These are phyloP conservation scores for Apeira syringaria DNA, from an alignment of 2,888 invertebrate genomes.

Conservation along the genomic window DNA sequence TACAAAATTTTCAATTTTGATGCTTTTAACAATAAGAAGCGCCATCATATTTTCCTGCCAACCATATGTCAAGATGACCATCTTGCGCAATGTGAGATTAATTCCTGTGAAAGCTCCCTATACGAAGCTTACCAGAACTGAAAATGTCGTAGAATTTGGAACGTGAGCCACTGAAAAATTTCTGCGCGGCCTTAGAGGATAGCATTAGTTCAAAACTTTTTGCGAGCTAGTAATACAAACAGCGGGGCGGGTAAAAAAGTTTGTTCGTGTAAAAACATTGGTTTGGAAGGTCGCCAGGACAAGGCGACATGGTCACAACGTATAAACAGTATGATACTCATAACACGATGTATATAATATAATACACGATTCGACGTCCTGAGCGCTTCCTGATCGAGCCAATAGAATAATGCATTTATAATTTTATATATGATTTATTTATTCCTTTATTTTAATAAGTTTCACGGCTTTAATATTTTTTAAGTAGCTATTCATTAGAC, in stretches of 20 bases:
- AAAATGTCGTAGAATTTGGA: slow-evolving; percentile 23
- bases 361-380: too few relatives aligned
- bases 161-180: slow-evolving; percentile 31
- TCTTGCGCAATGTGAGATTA: slow-evolving; percentile 28
- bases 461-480: too few relatives aligned
- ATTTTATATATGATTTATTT: too few relatives aligned
- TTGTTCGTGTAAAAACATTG: slow-evolving; percentile 50
- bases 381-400: too few relatives aligned
- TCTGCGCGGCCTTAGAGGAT: slow-evolving; percentile 33
- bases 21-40: too few relatives aligned
- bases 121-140: slow-evolving; percentile 25
- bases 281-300: slow-evolving; percentile 48
- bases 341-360: too few relatives aligned
- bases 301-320: slow-evolving; percentile 21
- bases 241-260: slow-evolving; percentile 44
- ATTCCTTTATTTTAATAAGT: too few relatives aligned
- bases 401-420: too few relatives aligned
- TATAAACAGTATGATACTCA: slow-evolving; percentile 15
- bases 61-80: too few relatives aligned
- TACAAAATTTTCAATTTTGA: too few relatives aligned
- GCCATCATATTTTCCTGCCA: too few relatives aligned
- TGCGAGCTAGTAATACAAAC: slow-evolving; percentile 41
- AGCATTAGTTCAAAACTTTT: slow-evolving; percentile 44
- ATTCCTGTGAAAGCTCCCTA: slow-evolving; percentile 24
- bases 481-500: too few relatives aligned